Evolutionary conservation across 1,140 invertebrate species (phyloP), one percentile per base, ranked within the genome.

Genomic region (Chionoecetes opilio): DNA sequence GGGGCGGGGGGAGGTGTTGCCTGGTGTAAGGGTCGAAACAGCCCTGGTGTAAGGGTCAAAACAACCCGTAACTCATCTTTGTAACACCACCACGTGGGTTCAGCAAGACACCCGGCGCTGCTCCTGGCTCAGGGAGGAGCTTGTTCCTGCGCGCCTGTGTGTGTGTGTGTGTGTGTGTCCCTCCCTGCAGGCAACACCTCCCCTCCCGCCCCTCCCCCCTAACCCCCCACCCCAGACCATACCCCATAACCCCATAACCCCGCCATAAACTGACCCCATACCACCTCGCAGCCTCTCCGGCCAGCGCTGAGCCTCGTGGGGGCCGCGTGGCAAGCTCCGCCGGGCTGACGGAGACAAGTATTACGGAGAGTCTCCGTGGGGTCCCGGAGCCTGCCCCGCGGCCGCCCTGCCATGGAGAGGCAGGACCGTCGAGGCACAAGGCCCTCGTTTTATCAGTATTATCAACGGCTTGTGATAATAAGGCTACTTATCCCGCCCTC

Each of bases 221-320:
- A 26, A 31, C 86, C 46, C 91, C 46, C 91, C 53, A n/a, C 85
- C 91, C 41, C 91, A 89, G 85, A 89, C 84, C 85, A 92, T n/a
- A n/a, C n/a, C n/a, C n/a, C n/a, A n/a, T n/a, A n/a, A n/a, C n/a
- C n/a, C n/a, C n/a, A n/a, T 38, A 95, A 35, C 89, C 91, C 91
- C 75, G 94, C 94, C 94, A 95, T 95, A 95, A 87, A 87, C 89
- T 46, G 82, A 88, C 91, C 94, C 94, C 17, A 75, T 93, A 91
- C 94, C 94, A 95, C 94, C 94, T 95, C 91, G 94, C 94, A 95
- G 91, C 63, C 89, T 82, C 82, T 53, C 92, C 94, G 53, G 91
- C 37, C 94, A 90, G 94, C 93, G 94, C 91, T 95, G 91, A 86
- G 94, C 92, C 84, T 91, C 38, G 82, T 82, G 91, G 63, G 46